A percentile compares a stretch with the other conserved stretches of the same genome.
Evolutionary conservation across 2,797 vertebrate genomes (phyloP).

Genomic region (Poecilia gillii): DNA sequence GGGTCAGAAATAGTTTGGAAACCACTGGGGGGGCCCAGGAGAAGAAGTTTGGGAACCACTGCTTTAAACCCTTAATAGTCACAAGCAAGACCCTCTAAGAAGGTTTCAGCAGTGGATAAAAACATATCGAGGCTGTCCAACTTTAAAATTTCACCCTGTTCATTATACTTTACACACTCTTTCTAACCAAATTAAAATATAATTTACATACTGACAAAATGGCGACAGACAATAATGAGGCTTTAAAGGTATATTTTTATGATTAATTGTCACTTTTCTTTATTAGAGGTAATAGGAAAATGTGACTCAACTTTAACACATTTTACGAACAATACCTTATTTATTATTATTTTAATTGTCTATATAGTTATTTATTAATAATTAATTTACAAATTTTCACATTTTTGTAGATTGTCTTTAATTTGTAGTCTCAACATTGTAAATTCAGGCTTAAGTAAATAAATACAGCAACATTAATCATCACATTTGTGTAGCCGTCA

Average conservation of each 20-base stretch:
- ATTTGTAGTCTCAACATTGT: neutral
- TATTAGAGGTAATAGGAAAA: neutral
- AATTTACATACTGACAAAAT: neutral
- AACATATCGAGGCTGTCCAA: neutral
- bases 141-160: neutral
- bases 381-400: neutral
- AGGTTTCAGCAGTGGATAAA: constrained; percentile 7
- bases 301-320: neutral
- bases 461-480: neutral
- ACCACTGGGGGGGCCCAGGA: too few relatives aligned
- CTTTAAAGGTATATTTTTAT: neutral
- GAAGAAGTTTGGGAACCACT: too few relatives aligned
- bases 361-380: neutral
- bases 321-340: neutral
- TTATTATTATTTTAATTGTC: neutral
- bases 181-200: neutral
- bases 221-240: neutral
- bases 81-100: constrained; percentile 2
- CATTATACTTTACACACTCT: constrained; percentile 4
- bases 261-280: neutral
- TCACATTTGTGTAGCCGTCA: neutral
- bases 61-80: constrained; percentile 10
- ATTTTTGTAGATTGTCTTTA: neutral
- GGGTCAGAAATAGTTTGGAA: too few relatives aligned
- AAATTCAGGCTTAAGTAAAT: neutral